Evolutionary conservation across 2,797 vertebrate species (phyloP).

Genomic region (Muscicapa comitata): DNA sequence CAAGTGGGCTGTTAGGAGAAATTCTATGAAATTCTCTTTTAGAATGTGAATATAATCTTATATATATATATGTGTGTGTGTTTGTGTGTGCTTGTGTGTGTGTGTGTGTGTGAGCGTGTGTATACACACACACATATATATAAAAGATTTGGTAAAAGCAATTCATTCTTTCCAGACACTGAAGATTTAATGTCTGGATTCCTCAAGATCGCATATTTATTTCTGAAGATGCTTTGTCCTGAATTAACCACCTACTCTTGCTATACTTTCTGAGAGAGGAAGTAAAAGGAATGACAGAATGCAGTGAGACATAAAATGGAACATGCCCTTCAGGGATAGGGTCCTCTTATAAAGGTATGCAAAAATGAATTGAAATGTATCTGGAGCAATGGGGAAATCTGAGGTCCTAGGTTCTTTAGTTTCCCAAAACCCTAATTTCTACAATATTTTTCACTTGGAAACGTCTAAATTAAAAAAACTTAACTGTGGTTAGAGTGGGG

Average conservation of each 20-base stretch:
- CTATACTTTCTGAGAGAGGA: background rate
- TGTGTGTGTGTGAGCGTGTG: too few relatives aligned
- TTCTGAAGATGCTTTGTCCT: background rate
- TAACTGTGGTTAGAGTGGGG: background rate
- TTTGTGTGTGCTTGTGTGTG: too few relatives aligned
- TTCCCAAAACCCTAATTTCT: background rate
- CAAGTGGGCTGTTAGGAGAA: background rate
- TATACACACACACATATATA: fast-evolving
- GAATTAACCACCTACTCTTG: background rate
- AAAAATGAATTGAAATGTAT: background rate
- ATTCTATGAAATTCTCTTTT: background rate
- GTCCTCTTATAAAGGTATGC: background rate
- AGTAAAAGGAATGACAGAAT: background rate
- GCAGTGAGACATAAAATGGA: background rate
- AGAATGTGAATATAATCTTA: background rate
- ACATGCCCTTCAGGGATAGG: fast-evolving
- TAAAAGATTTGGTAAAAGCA: background rate
- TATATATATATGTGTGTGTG: too few relatives aligned
- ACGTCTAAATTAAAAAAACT: background rate
- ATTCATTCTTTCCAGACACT: background rate
- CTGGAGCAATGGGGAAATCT: background rate
- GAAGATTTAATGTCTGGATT: background rate
- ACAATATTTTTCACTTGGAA: background rate
- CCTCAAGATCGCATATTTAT: background rate
- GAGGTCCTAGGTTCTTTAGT: background rate